Percentiles rank a stretch among this genome's conserved stretches.
These are phyloP conservation scores for Melolontha melolontha DNA, from an alignment of 2,888 invertebrate genomes.

Conservation along the genomic window DNA sequence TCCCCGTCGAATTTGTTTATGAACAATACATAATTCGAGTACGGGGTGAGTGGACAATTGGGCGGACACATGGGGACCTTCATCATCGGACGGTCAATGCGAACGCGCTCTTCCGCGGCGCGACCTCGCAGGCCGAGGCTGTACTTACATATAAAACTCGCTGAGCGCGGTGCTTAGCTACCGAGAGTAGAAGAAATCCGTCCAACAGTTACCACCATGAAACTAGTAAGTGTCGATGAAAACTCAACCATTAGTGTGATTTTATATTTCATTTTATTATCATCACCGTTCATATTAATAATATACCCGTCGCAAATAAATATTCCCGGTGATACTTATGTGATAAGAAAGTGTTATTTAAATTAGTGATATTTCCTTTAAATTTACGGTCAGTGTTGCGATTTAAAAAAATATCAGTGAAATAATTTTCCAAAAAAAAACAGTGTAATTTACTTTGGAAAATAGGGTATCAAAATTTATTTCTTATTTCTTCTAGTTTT, in stretches of 20 bases:
- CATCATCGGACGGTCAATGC: conserved; percentile 58
- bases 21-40: neutral
- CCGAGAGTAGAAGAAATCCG: conserved; percentile 42
- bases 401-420: neutral
- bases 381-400: neutral
- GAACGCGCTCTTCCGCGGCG: conserved; percentile 61
- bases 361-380: neutral
- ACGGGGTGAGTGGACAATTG: conserved; percentile 54
- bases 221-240: conserved; percentile 51
- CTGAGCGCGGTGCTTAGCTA: conserved; percentile 46
- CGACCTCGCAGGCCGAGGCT: conserved; percentile 62
- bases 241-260: conserved; percentile 22
- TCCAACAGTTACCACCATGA: conserved; percentile 48
- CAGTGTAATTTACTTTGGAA: no score
- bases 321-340: neutral
- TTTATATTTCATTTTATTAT: conserved; percentile 24
- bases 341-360: no score
- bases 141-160: conserved; percentile 60
- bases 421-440: no score
- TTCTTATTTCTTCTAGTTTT: no score
- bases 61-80: conserved; percentile 60
- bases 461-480: no score
- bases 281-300: conserved; percentile 5
- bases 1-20: conserved; percentile 5
- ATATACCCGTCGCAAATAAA: conserved; percentile 12